Evolutionary conservation across 2,888 invertebrate species (phyloP).

Genomic region (Chymomyza caudatula): DNA sequence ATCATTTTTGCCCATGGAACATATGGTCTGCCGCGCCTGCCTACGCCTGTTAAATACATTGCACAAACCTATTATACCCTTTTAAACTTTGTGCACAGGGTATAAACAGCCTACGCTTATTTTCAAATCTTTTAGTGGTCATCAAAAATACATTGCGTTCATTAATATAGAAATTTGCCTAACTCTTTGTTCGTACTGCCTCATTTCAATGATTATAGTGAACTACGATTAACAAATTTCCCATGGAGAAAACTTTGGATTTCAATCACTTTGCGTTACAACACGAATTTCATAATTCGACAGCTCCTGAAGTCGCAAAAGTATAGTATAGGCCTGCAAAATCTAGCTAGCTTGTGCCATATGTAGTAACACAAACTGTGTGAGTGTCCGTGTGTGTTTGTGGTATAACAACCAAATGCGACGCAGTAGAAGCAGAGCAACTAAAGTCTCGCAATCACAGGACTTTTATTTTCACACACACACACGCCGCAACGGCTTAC

Average conservation of each 20-base stretch:
- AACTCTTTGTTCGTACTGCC: not conserved
- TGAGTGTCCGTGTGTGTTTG: slow-evolving; percentile 16
- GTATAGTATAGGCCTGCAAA: not conserved
- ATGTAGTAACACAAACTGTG: not conserved
- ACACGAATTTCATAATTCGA: not conserved
- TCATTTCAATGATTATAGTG: not conserved
- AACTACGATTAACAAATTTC: not conserved
- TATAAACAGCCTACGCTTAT: not conserved
- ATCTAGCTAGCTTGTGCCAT: not conserved
- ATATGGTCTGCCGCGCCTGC: too few species aligned
- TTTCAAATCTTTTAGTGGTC: not conserved
- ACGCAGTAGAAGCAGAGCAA: slow-evolving; percentile 18
- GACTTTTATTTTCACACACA: slow-evolving; percentile 51
- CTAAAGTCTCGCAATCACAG: slow-evolving; percentile 29
- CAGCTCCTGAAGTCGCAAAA: not conserved
- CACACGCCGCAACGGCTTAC: slow-evolving; percentile 41
- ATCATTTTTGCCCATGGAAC: too few species aligned
- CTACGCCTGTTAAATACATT: too few species aligned
- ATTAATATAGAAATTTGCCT: not conserved
- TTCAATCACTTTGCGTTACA: not conserved
- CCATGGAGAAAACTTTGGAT: not conserved
- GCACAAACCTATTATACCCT: too few species aligned
- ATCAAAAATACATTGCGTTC: not conserved
- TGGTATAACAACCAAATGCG: slow-evolving; percentile 27
- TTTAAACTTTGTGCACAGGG: too few species aligned